A percentile compares a stretch with the other conserved stretches of the same genome.
phyloP scores from a whole-genome alignment of 1,140 invertebrate genomes.

The Aphis craccivora region DNA sequence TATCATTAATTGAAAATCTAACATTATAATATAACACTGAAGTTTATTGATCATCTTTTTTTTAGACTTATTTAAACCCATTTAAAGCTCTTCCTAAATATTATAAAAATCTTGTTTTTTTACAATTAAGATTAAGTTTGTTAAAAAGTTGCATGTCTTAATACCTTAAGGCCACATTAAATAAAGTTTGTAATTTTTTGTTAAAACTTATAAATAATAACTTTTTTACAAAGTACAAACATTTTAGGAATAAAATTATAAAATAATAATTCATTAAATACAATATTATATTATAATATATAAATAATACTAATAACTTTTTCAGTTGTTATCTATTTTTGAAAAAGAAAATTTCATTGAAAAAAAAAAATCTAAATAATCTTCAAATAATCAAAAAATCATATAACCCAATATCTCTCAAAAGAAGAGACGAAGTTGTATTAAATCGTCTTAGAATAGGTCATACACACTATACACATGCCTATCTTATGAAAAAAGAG shows the following conservation, averaged over 20 bases:
- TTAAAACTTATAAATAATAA: neutral
- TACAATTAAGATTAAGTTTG: neutral
- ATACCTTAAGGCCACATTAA: neutral
- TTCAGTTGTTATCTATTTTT: neutral
- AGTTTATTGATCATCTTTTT: neutral
- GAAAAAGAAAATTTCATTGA: neutral
- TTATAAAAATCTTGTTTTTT: neutral
- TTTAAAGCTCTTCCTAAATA: neutral
- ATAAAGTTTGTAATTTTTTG: neutral
- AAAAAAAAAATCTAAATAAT: neutral
- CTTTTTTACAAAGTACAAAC: neutral
- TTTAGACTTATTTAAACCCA: neutral
- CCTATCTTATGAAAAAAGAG: too few species aligned
- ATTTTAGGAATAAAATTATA: neutral
- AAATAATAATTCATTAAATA: neutral
- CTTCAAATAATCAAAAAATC: neutral
- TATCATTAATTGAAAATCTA: neutral
- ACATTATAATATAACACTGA: neutral
- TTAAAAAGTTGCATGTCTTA: neutral
- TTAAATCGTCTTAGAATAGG: too few species aligned
- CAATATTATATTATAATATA: neutral
- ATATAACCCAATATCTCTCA: too few species aligned
- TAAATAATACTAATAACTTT: neutral
- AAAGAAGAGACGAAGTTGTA: too few species aligned
- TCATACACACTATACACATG: too few species aligned